These are phyloP conservation scores for Melanotaenia boesemani DNA, from an alignment of 2,797 vertebrate species.

Conservation along the genomic window DNA sequence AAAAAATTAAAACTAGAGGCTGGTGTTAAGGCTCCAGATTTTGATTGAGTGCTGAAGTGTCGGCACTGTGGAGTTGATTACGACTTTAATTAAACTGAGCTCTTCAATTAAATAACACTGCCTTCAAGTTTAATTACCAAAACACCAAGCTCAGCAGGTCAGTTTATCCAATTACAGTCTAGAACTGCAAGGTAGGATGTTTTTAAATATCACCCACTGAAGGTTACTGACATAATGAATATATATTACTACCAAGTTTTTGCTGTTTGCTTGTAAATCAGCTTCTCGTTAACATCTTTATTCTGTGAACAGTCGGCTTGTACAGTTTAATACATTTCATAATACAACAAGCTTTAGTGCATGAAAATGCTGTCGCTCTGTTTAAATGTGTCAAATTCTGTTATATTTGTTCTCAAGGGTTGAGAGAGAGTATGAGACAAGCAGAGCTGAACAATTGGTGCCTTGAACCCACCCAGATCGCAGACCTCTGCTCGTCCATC, in stretches of 20 bases:
- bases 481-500: conserved; percentile 94
- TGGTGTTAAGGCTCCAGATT: conserved; percentile 50
- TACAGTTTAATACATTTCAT: conserved; percentile 49
- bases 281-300: conserved; percentile 51
- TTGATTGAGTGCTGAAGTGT: conserved; percentile 76
- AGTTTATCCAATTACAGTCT: conserved; percentile 80
- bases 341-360: conserved; percentile 38
- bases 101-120: conserved; percentile 79
- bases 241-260: conserved; percentile 55
- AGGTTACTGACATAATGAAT: conserved; percentile 76
- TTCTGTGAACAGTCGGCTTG: conserved; percentile 29
- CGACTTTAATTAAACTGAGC: conserved; percentile 78
- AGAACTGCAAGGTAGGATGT: conserved; percentile 75
- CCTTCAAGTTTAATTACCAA: conserved; percentile 81
- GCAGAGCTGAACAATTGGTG: conserved; percentile 96
- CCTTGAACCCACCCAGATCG: conserved; percentile 92
- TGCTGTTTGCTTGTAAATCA: conserved; percentile 52
- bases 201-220: conserved; percentile 77
- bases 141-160: conserved; percentile 79
- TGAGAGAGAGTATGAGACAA: conserved; percentile 95
- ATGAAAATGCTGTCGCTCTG: background rate
- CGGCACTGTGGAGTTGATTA: conserved; percentile 74
- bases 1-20: conserved; percentile 39
- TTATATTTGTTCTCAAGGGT: conserved; percentile 74
- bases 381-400: conserved; percentile 16